A percentile compares a stretch with the other conserved stretches of the same genome.
phyloP scores from a whole-genome alignment of 2,888 invertebrate genomes.

The Merodon equestris region DNA sequence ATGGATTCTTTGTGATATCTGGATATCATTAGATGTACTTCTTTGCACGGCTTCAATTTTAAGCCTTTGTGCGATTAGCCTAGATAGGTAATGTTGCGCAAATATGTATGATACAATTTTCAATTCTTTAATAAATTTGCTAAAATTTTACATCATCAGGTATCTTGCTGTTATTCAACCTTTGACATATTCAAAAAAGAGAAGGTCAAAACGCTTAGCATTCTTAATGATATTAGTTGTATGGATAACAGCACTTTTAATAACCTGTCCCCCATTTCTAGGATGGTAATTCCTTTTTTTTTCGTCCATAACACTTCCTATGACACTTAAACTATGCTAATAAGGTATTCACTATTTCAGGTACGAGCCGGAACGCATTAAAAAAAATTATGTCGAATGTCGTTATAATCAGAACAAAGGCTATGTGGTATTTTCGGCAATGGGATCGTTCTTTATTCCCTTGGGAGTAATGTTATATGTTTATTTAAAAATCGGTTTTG shows the following conservation, averaged over 20 bases:
- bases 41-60: slow-evolving; percentile 96
- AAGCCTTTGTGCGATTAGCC: slow-evolving; percentile 95
- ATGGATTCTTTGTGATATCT: slow-evolving; percentile 91
- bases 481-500: slow-evolving; percentile 93
- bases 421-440: slow-evolving; percentile 97
- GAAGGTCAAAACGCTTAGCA: slow-evolving; percentile 91
- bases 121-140: too few relatives aligned
- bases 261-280: slow-evolving; percentile 96
- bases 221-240: slow-evolving; percentile 93
- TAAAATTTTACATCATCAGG: slow-evolving; percentile 77
- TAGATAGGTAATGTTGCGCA: slow-evolving; percentile 83
- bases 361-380: slow-evolving; percentile 85
- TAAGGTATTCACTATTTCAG: slow-evolving; percentile 76
- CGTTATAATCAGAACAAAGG: slow-evolving; percentile 94
- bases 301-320: neutral
- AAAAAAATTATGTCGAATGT: slow-evolving; percentile 83
- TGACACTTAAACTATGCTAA: too few relatives aligned
- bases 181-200: slow-evolving; percentile 92
- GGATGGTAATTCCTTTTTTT: slow-evolving; percentile 84
- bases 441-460: slow-evolving; percentile 97
- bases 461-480: slow-evolving; percentile 97
- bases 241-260: slow-evolving; percentile 93
- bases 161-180: slow-evolving; percentile 97
- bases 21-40: slow-evolving; percentile 96
- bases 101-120: slow-evolving; percentile 24